Conservation (phyloP, 92 coral and sea anemone species). For the Parazoanthus swiftii region DNA sequence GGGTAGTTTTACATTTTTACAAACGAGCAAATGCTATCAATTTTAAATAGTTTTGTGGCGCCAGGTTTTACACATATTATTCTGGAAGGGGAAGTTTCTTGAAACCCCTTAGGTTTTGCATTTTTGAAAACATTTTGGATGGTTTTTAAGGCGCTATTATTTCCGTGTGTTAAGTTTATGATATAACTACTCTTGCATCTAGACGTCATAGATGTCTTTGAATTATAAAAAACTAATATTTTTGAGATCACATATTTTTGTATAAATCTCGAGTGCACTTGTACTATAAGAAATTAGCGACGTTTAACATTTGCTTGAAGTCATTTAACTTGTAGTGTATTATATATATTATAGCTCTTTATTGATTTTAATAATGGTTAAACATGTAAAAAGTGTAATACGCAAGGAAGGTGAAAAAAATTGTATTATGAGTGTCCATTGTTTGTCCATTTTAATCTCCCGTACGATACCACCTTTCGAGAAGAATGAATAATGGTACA, state of each 20-base stretch:
- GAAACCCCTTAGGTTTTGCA: neutral
- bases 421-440: too few species aligned
- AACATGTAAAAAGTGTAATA: too few species aligned
- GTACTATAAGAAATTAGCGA: neutral
- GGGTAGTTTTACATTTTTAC: neutral
- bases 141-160: neutral
- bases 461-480: too few species aligned
- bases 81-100: neutral
- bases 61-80: neutral
- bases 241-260: conserved; percentile 31
- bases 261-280: neutral
- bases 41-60: neutral
- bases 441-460: too few species aligned
- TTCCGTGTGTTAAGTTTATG: neutral
- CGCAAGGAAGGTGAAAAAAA: too few species aligned
- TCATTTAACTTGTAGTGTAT: too few species aligned
- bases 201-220: neutral
- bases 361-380: too few species aligned
- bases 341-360: too few species aligned
- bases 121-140: neutral
- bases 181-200: neutral
- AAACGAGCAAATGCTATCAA: neutral
- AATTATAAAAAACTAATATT: neutral
- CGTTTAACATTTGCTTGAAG: too few species aligned
- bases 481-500: too few species aligned